Base-by-base conservation (phyloP, 2,888 invertebrate genomes). In the Platycheirus albimanus region DNA sequence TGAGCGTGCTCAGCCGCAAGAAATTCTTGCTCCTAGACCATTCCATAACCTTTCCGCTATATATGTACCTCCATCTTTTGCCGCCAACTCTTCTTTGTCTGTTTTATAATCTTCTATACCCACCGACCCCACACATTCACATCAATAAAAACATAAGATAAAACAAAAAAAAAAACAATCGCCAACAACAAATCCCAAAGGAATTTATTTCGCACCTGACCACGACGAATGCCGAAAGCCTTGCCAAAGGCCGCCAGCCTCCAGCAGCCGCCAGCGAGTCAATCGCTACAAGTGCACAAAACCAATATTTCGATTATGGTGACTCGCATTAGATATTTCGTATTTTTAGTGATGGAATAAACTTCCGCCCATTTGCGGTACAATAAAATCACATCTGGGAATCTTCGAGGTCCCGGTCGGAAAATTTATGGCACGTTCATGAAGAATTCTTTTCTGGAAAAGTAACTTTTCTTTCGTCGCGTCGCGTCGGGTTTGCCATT, bases 171-270 rank as follows among this genome's bases (percentile, higher is more conserved):
- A 36, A 56, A 15, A 28, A 45, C 45, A 66, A 51, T 45, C 24
- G 11, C 5, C 10, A 58, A 49, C 36, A 67, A 61, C 51, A 63
- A 70, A 63, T 74, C 85, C 71, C 85, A 61, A 54, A 71, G 85
- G 84, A 84, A 81, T 85, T 81, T 78, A 84, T 84, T 85, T 85
- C 85, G 85, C 85, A 85, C 85, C 85, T 85, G 85, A 85, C 74
- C 78, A 77, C 71, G 67, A 77, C 77, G 72, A 83, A 77, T 77
- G 71, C 52, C 71, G 72, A 67, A 72, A 70, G 49, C 64, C 52
- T 69, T 24, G 3, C 3, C 24, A 24, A 52, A 67, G 52, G 41
- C 56, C 56, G 41, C 13, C 56, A 13, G 1, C 15, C 8, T 24
- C 38, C 11, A 19, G 0, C 54, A 17, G 19, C n/a, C 56, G 24